A percentile compares a stretch with the other conserved stretches of the same genome.
These are phyloP conservation scores for Eonycteris spelaea DNA, from an alignment of 2,113 vertebrate species.

Conservation along the genomic window DNA sequence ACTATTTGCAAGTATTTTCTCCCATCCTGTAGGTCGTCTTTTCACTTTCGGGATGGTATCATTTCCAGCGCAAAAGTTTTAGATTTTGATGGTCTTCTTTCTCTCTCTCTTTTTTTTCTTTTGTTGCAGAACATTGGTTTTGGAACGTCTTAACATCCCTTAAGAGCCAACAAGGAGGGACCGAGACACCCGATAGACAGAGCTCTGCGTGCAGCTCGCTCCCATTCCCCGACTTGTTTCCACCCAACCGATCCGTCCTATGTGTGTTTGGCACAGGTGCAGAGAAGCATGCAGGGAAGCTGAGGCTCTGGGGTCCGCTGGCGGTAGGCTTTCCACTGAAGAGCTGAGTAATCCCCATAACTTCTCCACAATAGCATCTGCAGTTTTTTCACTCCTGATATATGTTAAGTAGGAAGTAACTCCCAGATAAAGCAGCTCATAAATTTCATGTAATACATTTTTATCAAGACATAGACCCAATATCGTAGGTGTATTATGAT, in stretches of 20 bases:
- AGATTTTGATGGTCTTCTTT: neutral
- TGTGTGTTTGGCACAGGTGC: neutral
- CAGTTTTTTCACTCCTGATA: neutral
- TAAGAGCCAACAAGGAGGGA: neutral
- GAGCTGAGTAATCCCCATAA: neutral
- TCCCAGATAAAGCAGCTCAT: neutral
- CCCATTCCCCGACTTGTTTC: neutral
- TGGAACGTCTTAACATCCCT: neutral
- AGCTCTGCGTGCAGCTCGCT: neutral
- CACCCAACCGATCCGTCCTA: neutral
- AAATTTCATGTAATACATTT: neutral
- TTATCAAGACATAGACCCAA: neutral
- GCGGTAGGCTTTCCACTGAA: neutral
- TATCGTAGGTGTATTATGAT: neutral
- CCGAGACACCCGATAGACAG: neutral
- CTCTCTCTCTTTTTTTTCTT: neutral
- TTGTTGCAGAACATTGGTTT: neutral
- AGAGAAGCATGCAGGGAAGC: neutral
- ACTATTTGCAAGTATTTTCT: neutral
- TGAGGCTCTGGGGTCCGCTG: neutral
- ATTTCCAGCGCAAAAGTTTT: neutral
- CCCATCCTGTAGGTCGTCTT: neutral
- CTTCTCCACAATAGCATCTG: neutral
- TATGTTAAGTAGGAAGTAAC: neutral
- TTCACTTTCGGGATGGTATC: neutral